These are phyloP conservation scores for Polymixis lichenea DNA, from an alignment of 2,888 invertebrate species.

Conservation along the genomic window DNA sequence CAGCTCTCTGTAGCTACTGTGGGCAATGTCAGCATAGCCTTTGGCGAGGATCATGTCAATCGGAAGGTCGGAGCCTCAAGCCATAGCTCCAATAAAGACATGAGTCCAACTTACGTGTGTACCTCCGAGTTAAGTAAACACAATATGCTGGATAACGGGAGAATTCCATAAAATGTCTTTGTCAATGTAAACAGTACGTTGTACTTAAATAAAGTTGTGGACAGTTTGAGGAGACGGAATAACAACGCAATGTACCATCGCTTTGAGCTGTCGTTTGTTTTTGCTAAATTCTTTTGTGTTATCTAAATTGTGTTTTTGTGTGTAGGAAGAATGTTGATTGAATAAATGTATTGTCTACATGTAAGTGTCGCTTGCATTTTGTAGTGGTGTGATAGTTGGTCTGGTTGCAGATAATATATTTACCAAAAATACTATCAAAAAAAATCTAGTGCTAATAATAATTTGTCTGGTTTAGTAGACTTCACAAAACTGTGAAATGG, in stretches of 20 bases:
- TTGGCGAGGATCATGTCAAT: constrained; percentile 53
- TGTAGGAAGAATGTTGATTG: background rate
- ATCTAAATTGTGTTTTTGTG: constrained; percentile 19
- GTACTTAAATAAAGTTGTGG: constrained; percentile 61
- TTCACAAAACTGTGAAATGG: constrained; percentile 37
- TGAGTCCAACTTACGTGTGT: constrained; percentile 39
- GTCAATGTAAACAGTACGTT: constrained; percentile 55
- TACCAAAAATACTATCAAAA: background rate
- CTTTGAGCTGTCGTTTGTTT: constrained; percentile 50
- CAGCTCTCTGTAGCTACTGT: constrained; percentile 8
- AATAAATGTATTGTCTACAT: constrained; percentile 7
- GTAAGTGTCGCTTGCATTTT: background rate
- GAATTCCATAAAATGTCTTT: constrained; percentile 55
- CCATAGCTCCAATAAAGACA: constrained; percentile 54
- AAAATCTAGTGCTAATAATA: background rate
- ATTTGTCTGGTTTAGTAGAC: background rate
- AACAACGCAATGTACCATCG: constrained; percentile 44
- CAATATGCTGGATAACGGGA: constrained; percentile 52
- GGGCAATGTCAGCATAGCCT: constrained; percentile 27
- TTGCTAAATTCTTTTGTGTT: constrained; percentile 42
- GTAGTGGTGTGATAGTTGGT: too few species aligned
- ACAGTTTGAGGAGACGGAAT: constrained; percentile 29
- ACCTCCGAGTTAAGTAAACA: constrained; percentile 55
- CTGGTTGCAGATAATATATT: too few species aligned
- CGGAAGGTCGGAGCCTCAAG: constrained; percentile 44